These are phyloP conservation scores for Ramazzottius varieornatus DNA, from an alignment of 2,888 invertebrate genomes.

Conservation along the genomic window DNA sequence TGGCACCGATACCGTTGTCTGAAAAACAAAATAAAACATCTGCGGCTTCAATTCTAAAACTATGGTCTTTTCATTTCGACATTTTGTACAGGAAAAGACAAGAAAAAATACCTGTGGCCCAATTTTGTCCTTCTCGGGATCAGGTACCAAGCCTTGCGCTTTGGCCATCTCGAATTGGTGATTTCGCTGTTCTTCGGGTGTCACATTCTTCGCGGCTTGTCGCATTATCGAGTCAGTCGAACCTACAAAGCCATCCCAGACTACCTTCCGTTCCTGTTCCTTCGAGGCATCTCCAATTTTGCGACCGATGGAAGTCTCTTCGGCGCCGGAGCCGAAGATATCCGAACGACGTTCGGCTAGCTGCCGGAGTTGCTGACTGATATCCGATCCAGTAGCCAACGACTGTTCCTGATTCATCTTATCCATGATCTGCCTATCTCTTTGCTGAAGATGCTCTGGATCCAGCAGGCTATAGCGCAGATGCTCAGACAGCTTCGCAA, in stretches of 20 bases:
- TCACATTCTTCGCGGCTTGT: constrained; percentile 3
- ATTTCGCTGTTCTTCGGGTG: background rate
- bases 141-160: constrained; percentile 31
- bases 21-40: too few species aligned
- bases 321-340: constrained; percentile 95
- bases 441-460: constrained; percentile 88
- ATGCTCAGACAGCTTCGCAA: constrained; percentile 87
- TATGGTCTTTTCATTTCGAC: constrained; percentile 7
- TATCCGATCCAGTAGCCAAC: constrained; percentile 54
- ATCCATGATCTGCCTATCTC: constrained; percentile 74
- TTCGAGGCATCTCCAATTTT: constrained; percentile 34
- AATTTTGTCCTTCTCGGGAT: constrained; percentile 87
- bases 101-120: too few species aligned
- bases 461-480: constrained; percentile 69
- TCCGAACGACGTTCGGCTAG: constrained; percentile 95
- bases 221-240: background rate
- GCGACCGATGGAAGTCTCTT: constrained; percentile 95
- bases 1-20: constrained; percentile 10
- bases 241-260: constrained; percentile 5
- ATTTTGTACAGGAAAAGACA: constrained; percentile 26
- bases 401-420: constrained; percentile 69
- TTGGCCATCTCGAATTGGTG: constrained; percentile 11
- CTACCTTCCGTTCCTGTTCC: background rate
- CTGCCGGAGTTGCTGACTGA: constrained; percentile 76
- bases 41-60: too few species aligned